These are phyloP conservation scores for Sesamia nonagrioides DNA, from an alignment of 1,140 invertebrate species.

Conservation along the genomic window DNA sequence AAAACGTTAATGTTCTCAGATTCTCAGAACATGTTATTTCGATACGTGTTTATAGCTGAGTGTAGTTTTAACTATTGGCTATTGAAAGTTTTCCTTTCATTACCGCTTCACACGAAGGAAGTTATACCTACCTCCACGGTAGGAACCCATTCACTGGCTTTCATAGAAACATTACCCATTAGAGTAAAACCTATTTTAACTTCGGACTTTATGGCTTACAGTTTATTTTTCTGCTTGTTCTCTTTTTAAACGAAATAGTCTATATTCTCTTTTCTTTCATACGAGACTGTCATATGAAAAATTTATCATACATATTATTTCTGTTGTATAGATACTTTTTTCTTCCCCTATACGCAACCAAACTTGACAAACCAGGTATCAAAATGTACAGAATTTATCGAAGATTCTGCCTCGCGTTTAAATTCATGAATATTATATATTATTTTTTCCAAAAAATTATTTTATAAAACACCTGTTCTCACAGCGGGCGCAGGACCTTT, in stretches of 20 bases:
- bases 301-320: not conserved
- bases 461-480: too few relatives aligned
- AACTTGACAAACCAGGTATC: too few relatives aligned
- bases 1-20: not conserved
- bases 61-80: slow-evolving; percentile 9
- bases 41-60: not conserved
- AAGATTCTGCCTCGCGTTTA: too few relatives aligned
- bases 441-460: too few relatives aligned
- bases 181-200: slow-evolving; percentile 33
- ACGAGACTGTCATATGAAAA: not conserved
- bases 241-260: not conserved
- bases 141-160: not conserved
- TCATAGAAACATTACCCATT: slow-evolving; percentile 25
- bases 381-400: too few relatives aligned
- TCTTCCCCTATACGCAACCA: too few relatives aligned
- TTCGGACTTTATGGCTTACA: slow-evolving; percentile 5
- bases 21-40: slow-evolving; percentile 5
- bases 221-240: slow-evolving; percentile 12
- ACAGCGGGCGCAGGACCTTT: too few relatives aligned
- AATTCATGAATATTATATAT: not conserved
- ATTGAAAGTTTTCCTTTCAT: slow-evolving; percentile 27
- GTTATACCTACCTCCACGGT: not conserved
- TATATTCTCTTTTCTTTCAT: not conserved
- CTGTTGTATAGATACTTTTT: too few relatives aligned
- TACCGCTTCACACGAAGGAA: slow-evolving; percentile 1